Conservation (phyloP, 2,888 invertebrate species). For the Fragum sueziense region DNA sequence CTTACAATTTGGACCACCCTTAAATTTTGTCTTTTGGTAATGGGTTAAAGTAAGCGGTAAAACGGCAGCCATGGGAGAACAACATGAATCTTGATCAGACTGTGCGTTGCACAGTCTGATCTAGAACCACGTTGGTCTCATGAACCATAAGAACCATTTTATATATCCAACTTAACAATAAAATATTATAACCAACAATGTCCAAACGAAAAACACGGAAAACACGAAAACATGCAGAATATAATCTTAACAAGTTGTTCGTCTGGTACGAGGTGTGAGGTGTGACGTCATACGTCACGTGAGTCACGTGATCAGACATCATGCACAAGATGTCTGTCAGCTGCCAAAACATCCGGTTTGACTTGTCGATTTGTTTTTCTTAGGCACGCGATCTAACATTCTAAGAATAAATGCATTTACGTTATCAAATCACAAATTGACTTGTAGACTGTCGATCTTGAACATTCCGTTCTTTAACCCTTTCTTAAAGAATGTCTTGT, state of each 20-base stretch:
- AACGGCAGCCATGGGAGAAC: too few species aligned
- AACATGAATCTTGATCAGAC: too few species aligned
- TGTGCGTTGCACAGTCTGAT: too few species aligned
- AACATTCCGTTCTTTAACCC: too few species aligned
- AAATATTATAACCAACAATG: slow-evolving; percentile 2
- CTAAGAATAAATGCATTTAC: neutral
- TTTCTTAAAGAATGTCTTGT: too few species aligned
- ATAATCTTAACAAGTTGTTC: neutral
- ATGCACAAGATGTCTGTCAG: neutral
- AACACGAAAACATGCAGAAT: neutral
- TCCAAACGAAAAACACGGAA: neutral
- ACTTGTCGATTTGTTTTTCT: neutral
- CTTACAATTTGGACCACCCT: too few species aligned
- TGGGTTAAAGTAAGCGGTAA: too few species aligned
- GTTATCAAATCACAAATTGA: neutral
- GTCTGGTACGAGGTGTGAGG: neutral
- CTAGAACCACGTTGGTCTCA: too few species aligned
- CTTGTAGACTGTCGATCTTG: too few species aligned
- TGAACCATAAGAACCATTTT: too few species aligned
- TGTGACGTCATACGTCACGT: neutral
- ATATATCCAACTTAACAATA: too few species aligned
- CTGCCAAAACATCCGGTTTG: neutral
- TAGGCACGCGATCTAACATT: neutral
- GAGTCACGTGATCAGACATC: neutral
- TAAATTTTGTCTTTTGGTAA: too few species aligned